Evolutionary conservation across 37 sponge, comb jelly and placozoan genomes (phyloP).

Genomic region (Beroe ovata): DNA sequence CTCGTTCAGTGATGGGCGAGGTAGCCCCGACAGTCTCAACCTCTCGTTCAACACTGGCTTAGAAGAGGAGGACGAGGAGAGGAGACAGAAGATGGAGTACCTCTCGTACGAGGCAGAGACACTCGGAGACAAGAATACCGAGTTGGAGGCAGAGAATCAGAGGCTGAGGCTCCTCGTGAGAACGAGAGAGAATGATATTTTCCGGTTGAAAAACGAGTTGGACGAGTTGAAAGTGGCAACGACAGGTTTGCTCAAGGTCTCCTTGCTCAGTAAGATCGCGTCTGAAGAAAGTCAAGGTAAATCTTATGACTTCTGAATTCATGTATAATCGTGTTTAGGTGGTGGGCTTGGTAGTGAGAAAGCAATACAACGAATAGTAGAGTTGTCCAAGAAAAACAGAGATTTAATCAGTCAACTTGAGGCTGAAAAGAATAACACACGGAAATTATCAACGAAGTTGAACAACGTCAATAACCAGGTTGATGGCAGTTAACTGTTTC

Average conservation of each 20-base stretch:
- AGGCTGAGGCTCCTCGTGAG: slow-evolving; percentile 23
- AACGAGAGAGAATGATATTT: slow-evolving; percentile 45
- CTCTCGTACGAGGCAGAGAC: slow-evolving; percentile 50
- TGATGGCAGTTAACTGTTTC: too few relatives aligned
- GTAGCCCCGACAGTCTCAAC: slow-evolving; percentile 3
- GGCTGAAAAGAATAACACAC: not conserved
- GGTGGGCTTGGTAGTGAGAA: slow-evolving; percentile 65
- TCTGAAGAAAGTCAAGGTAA: not conserved
- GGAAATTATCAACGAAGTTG: not conserved
- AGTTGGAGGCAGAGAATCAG: slow-evolving; percentile 52
- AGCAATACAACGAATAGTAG: slow-evolving; percentile 59
- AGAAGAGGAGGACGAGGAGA: slow-evolving; percentile 58
- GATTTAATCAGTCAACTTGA: slow-evolving; percentile 27
- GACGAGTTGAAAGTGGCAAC: slow-evolving; percentile 39
- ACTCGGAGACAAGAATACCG: slow-evolving; percentile 34
- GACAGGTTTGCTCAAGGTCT: not conserved
- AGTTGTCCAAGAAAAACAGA: slow-evolving; percentile 59
- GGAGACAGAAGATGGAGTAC: slow-evolving; percentile 39
- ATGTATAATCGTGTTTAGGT: too few relatives aligned
- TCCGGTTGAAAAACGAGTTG: slow-evolving; percentile 35
- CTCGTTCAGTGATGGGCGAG: not conserved
- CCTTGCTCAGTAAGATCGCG: not conserved
- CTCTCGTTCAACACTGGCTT: slow-evolving; percentile 39
- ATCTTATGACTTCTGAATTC: too few relatives aligned
- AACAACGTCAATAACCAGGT: slow-evolving; percentile 57